Evolutionary conservation across 2,113 vertebrate species (phyloP).

Genomic region (Leucoraja erinaceus): DNA sequence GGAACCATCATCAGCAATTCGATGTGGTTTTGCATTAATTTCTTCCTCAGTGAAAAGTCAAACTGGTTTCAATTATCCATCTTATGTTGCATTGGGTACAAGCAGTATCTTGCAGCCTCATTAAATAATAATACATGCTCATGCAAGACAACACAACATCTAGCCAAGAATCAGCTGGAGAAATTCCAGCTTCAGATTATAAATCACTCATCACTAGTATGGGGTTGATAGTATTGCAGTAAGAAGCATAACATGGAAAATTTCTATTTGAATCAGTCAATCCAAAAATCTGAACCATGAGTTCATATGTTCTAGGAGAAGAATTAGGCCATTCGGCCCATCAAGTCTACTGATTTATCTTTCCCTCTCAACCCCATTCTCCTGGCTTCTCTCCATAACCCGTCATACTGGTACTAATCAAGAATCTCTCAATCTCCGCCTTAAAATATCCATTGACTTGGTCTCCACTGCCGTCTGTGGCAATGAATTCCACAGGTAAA

Average conservation of each 20-base stretch:
- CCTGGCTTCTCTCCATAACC: too few relatives aligned
- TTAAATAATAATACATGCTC: not conserved
- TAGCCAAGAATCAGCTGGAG: not conserved
- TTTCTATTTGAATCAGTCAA: not conserved
- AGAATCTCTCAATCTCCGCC: too few relatives aligned
- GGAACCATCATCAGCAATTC: not conserved
- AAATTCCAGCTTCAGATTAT: not conserved
- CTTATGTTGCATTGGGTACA: not conserved
- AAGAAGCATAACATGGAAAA: not conserved
- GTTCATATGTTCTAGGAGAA: too few relatives aligned
- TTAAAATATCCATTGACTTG: too few relatives aligned
- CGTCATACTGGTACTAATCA: too few relatives aligned
- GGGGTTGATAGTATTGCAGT: too few relatives aligned
- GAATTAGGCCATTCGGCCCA: too few relatives aligned
- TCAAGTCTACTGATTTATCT: too few relatives aligned
- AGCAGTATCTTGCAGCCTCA: not conserved
- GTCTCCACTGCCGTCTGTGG: too few relatives aligned
- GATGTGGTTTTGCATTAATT: not conserved
- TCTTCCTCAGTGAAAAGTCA: not conserved
- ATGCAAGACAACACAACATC: not conserved
- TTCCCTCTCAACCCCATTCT: too few relatives aligned
- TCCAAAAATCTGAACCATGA: not conserved
- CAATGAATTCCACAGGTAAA: too few relatives aligned
- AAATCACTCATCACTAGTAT: not conserved
- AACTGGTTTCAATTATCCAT: conserved; percentile 11